These are phyloP conservation scores for Nezara viridula DNA, from an alignment of 2,888 invertebrate genomes.

Conservation along the genomic window DNA sequence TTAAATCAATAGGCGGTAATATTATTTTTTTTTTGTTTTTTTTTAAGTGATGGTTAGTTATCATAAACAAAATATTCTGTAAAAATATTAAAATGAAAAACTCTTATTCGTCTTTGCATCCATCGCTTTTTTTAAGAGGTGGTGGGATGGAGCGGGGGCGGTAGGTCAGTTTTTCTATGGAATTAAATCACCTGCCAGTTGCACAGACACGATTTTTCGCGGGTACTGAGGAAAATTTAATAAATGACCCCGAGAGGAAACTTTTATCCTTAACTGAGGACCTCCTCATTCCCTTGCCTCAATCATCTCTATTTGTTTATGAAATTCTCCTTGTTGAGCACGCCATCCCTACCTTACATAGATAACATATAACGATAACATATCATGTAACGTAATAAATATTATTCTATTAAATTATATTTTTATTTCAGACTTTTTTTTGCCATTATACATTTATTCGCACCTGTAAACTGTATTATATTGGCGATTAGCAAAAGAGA, in stretches of 20 bases:
- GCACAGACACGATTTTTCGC: conserved; percentile 42
- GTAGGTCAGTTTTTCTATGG: conserved; percentile 44
- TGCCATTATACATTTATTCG: no score
- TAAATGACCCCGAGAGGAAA: conserved; percentile 31
- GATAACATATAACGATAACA: background rate
- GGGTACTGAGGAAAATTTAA: conserved; percentile 37
- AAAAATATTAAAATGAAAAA: conserved; percentile 36
- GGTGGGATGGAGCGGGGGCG: background rate
- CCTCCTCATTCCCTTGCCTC: background rate
- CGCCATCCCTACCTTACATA: background rate
- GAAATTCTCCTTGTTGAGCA: background rate
- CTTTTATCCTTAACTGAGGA: conserved; percentile 41
- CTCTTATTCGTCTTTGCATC: conserved; percentile 30
- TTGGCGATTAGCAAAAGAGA: no score
- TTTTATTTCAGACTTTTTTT: no score
- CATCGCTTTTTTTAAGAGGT: background rate
- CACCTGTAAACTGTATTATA: no score
- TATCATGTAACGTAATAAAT: background rate
- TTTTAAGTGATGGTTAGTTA: background rate
- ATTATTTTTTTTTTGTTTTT: background rate
- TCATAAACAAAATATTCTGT: background rate
- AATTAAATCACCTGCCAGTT: conserved; percentile 46
- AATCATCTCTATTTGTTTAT: conserved; percentile 32
- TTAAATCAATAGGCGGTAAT: background rate
- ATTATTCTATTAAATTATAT: no score